These are phyloP conservation scores for Pelecanoides urinatrix DNA, from an alignment of 2,113 vertebrate genomes.

Conservation along the genomic window DNA sequence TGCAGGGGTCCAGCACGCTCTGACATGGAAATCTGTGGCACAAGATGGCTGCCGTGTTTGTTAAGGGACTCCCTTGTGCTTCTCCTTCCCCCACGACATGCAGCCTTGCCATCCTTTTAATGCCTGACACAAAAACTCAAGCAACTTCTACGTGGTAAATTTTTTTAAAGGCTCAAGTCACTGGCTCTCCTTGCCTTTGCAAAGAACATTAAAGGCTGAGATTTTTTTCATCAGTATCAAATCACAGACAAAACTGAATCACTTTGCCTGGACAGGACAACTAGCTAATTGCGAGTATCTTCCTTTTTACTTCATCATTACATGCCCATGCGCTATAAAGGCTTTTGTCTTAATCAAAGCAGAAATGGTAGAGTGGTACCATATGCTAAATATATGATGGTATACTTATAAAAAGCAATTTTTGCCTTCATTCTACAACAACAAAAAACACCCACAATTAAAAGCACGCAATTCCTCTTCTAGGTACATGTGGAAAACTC, in stretches of 20 bases:
- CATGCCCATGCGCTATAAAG: background rate
- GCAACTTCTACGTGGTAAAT: background rate
- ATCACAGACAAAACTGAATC: background rate
- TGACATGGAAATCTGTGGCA: background rate
- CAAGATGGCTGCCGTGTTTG: fast-evolving
- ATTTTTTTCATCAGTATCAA: background rate
- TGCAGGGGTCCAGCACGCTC: too few species aligned
- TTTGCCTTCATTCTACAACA: background rate
- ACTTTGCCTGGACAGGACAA: background rate
- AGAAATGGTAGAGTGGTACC: background rate
- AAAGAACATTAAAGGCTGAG: background rate
- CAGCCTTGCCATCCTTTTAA: background rate
- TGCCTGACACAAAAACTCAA: background rate
- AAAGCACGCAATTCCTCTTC: background rate
- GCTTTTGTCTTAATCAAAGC: background rate
- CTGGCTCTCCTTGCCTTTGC: background rate
- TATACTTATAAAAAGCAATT: background rate
- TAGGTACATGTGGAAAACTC: background rate
- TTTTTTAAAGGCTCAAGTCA: background rate
- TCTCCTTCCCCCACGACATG: background rate
- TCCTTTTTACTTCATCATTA: background rate
- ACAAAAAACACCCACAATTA: background rate
- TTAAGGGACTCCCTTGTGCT: too few species aligned
- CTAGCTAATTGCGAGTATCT: background rate
- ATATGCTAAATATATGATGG: background rate